Conservation (phyloP, 2,797 vertebrate species). For the Esox masquinongy region DNA sequence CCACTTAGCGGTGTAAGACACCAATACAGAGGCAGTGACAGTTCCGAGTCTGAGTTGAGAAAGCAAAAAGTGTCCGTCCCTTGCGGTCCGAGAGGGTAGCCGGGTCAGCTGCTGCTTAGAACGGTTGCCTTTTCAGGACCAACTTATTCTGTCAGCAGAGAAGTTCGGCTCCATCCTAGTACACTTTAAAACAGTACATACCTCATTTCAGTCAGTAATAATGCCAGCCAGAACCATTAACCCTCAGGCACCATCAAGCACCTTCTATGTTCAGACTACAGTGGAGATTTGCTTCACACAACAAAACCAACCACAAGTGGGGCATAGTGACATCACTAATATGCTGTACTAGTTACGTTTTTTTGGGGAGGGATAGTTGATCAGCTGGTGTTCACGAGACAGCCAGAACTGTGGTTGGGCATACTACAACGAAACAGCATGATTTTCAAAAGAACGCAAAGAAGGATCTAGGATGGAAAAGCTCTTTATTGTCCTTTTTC, state of each 20-base stretch:
- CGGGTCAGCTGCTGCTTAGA: background rate
- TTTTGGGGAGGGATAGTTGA: background rate
- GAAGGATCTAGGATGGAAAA: constrained; percentile 59
- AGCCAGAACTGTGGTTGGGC: constrained; percentile 14
- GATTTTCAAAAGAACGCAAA: constrained; percentile 56
- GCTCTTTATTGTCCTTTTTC: constrained; percentile 46
- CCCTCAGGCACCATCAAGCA: background rate
- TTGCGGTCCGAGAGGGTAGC: background rate
- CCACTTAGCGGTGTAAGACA: background rate
- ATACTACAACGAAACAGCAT: constrained; percentile 23
- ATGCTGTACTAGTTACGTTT: background rate
- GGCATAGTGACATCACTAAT: background rate
- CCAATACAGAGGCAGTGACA: background rate
- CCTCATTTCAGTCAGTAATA: background rate
- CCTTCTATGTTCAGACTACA: background rate
- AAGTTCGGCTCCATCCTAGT: background rate
- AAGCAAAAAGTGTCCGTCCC: background rate
- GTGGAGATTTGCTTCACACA: background rate
- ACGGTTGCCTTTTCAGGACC: background rate
- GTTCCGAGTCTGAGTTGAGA: background rate
- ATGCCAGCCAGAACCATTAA: constrained; percentile 2
- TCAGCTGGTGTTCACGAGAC: constrained; percentile 31
- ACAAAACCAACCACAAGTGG: constrained; percentile 8
- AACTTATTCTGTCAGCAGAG: background rate
- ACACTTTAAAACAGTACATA: background rate